Evolutionary conservation across 1,140 invertebrate species (phyloP).

Genomic region (Amyelois transitella): DNA sequence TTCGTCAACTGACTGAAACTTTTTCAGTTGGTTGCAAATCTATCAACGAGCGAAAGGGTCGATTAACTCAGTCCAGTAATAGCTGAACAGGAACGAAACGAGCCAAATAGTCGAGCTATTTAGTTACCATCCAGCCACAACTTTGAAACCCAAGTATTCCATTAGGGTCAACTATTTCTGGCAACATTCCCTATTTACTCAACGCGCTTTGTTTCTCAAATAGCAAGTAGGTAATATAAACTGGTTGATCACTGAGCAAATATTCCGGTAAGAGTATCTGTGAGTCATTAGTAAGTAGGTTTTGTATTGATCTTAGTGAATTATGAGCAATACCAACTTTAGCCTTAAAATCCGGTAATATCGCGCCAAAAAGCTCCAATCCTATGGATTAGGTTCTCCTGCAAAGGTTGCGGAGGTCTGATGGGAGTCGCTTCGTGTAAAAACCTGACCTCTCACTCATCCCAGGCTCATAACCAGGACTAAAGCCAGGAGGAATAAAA

Average conservation of each 20-base stretch:
- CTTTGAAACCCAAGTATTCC: constrained; percentile 1
- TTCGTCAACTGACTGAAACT: too few relatives aligned
- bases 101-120: background rate
- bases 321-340: too few relatives aligned
- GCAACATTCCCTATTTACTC: background rate
- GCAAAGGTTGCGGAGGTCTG: too few relatives aligned
- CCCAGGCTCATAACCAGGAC: too few relatives aligned
- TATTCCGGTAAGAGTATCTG: background rate
- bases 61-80: constrained; percentile 9
- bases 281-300: background rate
- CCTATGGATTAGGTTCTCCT: too few relatives aligned
- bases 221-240: background rate
- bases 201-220: background rate
- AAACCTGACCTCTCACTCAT: too few relatives aligned
- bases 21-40: background rate
- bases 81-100: background rate
- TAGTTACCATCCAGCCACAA: background rate
- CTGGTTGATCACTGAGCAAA: background rate
- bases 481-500: too few relatives aligned
- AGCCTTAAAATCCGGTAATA: too few relatives aligned
- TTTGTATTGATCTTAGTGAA: background rate
- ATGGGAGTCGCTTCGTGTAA: too few relatives aligned
- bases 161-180: constrained; percentile 1
- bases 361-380: too few relatives aligned
- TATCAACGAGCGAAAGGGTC: constrained; percentile 3